Percentiles rank a stretch among this genome's conserved stretches.
Conservation (phyloP, 2,888 invertebrate genomes). For the Acleris holmiana region DNA sequence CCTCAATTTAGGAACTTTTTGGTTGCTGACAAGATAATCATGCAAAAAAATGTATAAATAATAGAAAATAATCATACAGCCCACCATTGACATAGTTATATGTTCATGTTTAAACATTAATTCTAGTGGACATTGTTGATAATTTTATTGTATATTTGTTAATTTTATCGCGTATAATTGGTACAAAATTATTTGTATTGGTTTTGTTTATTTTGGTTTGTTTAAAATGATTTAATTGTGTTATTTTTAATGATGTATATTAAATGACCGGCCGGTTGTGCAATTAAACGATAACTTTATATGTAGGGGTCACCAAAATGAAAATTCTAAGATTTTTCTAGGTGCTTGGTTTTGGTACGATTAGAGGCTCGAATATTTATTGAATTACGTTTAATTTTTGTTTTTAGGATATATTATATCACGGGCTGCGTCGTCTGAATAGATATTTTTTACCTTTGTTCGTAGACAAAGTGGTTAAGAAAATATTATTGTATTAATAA, state of each 20-base stretch:
- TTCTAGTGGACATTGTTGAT: slow-evolving; percentile 27
- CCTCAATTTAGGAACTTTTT: slow-evolving; percentile 14
- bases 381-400: slow-evolving; percentile 19
- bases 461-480: slow-evolving; percentile 49
- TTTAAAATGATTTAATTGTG: slow-evolving; percentile 18
- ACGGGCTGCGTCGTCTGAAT: slow-evolving; percentile 38
- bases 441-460: slow-evolving; percentile 57
- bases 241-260: slow-evolving; percentile 31
- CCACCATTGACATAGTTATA: slow-evolving; percentile 40
- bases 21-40: slow-evolving; percentile 1
- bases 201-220: slow-evolving; percentile 34
- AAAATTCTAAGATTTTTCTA: slow-evolving; percentile 52
- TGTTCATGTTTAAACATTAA: slow-evolving; percentile 39
- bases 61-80: slow-evolving; percentile 35
- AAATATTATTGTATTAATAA: slow-evolving; percentile 55
- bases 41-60: slow-evolving; percentile 28
- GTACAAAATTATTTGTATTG: slow-evolving; percentile 39
- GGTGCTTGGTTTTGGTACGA: slow-evolving; percentile 66
- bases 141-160: slow-evolving; percentile 5
- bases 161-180: slow-evolving; percentile 6
- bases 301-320: slow-evolving; percentile 40
- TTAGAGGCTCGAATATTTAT: slow-evolving; percentile 59
- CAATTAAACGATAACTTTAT: slow-evolving; percentile 62
- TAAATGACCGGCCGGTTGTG: slow-evolving; percentile 78
- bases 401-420: slow-evolving; percentile 39